Conservation (phyloP, 1,140 invertebrate genomes). For the Elymnias hypermnestra region DNA sequence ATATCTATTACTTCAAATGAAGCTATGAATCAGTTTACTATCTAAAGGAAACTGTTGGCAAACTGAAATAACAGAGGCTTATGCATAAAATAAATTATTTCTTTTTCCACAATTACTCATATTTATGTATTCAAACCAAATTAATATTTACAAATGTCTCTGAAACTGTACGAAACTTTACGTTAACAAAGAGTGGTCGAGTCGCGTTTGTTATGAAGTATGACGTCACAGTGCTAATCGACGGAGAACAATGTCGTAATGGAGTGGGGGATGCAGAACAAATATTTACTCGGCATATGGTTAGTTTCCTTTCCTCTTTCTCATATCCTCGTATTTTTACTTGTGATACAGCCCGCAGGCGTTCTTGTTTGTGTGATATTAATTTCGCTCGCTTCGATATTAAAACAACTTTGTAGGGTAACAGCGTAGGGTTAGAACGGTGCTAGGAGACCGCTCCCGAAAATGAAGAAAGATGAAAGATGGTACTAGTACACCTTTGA, state of each 20-base stretch:
- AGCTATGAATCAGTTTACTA: too few species aligned
- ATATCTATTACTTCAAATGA: too few species aligned
- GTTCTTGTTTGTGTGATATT: slow-evolving; percentile 56
- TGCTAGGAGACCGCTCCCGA: too few species aligned
- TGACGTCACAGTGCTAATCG: slow-evolving; percentile 67
- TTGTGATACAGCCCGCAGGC: slow-evolving; percentile 58
- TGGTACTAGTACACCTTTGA: too few species aligned
- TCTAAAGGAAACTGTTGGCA: too few species aligned
- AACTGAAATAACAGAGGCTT: too few species aligned
- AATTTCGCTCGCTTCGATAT: slow-evolving; percentile 45
- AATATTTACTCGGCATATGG: slow-evolving; percentile 70
- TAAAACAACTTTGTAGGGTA: slow-evolving; percentile 15
- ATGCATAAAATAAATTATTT: too few species aligned
- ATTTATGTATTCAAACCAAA: too few species aligned
- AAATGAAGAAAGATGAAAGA: too few species aligned
- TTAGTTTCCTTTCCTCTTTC: slow-evolving; percentile 70
- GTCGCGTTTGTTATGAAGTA: slow-evolving; percentile 47
- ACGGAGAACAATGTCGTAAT: slow-evolving; percentile 71
- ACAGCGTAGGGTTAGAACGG: neutral
- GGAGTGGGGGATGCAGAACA: slow-evolving; percentile 42
- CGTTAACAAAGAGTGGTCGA: slow-evolving; percentile 26
- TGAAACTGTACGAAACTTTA: neutral
- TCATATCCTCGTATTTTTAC: slow-evolving; percentile 73
- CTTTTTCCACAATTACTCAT: too few species aligned
- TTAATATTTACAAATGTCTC: neutral